phyloP scores from a whole-genome alignment of 2,797 vertebrate species.

The Enteromius thamalakanensis region DNA sequence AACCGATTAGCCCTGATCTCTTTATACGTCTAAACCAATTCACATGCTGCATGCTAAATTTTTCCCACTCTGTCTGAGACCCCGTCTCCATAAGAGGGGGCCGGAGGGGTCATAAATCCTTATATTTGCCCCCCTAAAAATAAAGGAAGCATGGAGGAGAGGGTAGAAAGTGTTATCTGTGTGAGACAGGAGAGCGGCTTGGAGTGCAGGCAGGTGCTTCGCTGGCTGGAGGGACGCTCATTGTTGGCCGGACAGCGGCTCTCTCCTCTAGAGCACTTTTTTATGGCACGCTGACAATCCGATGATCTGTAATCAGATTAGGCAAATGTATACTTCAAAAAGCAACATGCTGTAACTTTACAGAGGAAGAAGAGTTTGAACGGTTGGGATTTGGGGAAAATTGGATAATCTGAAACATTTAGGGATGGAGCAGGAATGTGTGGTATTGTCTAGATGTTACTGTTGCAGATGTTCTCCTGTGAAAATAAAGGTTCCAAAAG shows the following conservation, averaged over 20 bases:
- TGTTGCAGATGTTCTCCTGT: neutral
- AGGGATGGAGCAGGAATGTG: neutral
- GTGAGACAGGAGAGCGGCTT: conserved; percentile 79
- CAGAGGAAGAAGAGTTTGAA: neutral
- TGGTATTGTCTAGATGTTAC: neutral
- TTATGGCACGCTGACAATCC: conserved; percentile 76
- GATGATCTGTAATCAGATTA: conserved; percentile 95
- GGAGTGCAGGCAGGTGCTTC: conserved; percentile 77
- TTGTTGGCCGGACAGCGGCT: conserved; percentile 79
- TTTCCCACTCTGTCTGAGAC: conserved; percentile 65
- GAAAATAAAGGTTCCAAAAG: neutral
- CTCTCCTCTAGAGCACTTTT: conserved; percentile 89
- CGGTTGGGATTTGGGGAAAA: neutral
- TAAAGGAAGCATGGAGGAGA: conserved; percentile 50
- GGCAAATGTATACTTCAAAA: conserved; percentile 98
- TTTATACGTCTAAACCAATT: conserved; percentile 76
- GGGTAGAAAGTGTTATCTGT: conserved; percentile 79
- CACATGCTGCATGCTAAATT: conserved; percentile 79
- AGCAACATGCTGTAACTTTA: conserved; percentile 85
- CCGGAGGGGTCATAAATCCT: conserved; percentile 65
- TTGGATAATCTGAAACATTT: neutral
- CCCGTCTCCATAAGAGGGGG: conserved; percentile 48
- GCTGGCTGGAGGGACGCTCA: conserved; percentile 76
- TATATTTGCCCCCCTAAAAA: conserved; percentile 19
- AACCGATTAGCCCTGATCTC: conserved; percentile 83